Conservation (phyloP, 2,113 vertebrate species). For the Hydrochoerus hydrochaeris region DNA sequence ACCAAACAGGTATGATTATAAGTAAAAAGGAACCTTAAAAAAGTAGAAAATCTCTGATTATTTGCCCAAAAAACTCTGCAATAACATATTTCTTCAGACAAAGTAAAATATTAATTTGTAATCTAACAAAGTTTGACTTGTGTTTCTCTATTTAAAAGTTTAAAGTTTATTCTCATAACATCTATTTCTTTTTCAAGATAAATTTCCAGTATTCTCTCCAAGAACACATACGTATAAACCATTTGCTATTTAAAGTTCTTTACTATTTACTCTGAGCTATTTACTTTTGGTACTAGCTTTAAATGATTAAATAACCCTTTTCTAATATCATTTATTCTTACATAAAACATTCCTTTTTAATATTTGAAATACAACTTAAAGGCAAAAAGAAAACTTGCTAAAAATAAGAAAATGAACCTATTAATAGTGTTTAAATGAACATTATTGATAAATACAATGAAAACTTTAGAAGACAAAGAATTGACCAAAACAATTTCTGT, state of each 20-base stretch:
- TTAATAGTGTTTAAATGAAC: slow-evolving; percentile 29
- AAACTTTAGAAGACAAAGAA: neutral
- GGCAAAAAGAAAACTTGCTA: slow-evolving; percentile 28
- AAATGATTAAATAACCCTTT: neutral
- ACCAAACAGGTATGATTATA: neutral
- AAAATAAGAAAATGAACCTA: slow-evolving; percentile 6
- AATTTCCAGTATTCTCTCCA: neutral
- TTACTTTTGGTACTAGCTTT: neutral
- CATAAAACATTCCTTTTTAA: slow-evolving; percentile 21
- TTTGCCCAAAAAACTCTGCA: neutral
- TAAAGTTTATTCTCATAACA: slow-evolving; percentile 36
- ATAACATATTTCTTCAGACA: neutral
- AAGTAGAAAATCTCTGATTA: slow-evolving; percentile 17
- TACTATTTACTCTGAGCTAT: neutral
- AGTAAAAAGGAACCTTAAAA: neutral
- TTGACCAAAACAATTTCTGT: slow-evolving; percentile 26
- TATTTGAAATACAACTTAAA: slow-evolving; percentile 15
- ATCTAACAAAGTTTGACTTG: slow-evolving; percentile 4
- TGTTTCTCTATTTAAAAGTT: slow-evolving; percentile 2
- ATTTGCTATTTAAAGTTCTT: slow-evolving; percentile 39
- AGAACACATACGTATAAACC: neutral
- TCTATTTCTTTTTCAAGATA: neutral
- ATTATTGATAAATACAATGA: slow-evolving; percentile 9
- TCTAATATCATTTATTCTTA: slow-evolving; percentile 15
- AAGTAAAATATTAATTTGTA: neutral